Conservation (phyloP, 1,140 invertebrate species). For the Drosophila insularis region DNA sequence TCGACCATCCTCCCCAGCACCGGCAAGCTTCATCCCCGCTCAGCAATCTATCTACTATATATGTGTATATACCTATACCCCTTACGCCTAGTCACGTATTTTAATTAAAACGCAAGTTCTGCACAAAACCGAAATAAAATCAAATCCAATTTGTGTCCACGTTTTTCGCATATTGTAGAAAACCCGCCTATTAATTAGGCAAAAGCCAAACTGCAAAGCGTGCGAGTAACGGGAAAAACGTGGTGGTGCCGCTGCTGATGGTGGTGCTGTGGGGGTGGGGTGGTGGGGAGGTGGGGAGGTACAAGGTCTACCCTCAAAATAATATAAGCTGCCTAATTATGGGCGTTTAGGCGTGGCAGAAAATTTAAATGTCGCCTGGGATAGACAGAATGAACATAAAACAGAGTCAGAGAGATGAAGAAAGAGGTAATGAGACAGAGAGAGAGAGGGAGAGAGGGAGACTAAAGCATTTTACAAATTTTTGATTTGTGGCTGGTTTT, state of each 20-base stretch:
- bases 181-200: constrained; percentile 61
- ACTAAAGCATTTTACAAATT: constrained; percentile 46
- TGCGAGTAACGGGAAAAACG: background rate
- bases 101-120: constrained; percentile 22
- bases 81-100: constrained; percentile 9
- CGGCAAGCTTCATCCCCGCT: too few relatives aligned
- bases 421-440: too few relatives aligned
- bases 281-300: background rate
- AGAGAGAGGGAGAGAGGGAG: background rate
- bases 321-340: constrained; percentile 58
- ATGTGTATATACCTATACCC: background rate
- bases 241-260: too few relatives aligned
- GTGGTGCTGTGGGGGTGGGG: background rate
- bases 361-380: constrained; percentile 48
- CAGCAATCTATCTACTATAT: too few relatives aligned
- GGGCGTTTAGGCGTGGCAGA: constrained; percentile 42
- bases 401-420: too few relatives aligned
- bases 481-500: constrained; percentile 46
- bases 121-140: constrained; percentile 15
- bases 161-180: constrained; percentile 49
- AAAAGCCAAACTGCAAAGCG: constrained; percentile 43
- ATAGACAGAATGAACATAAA: background rate
- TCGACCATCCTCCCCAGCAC: too few relatives aligned
- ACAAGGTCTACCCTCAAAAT: constrained; percentile 10
- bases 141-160: constrained; percentile 20